Evolutionary conservation across 2,113 vertebrate genomes (phyloP).

Genomic region (Dolichallabes microphthalmus): DNA sequence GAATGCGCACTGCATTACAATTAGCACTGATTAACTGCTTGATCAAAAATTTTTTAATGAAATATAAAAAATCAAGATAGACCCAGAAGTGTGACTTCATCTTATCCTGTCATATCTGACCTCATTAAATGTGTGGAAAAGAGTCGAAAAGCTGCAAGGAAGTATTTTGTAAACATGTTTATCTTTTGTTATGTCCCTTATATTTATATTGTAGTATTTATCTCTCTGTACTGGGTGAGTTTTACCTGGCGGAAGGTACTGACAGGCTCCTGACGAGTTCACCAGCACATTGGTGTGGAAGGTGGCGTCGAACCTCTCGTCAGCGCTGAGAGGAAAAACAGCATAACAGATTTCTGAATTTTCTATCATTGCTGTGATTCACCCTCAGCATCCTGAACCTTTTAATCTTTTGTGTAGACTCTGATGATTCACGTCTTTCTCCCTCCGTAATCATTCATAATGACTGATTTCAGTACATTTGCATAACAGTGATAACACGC

Average conservation of each 20-base stretch:
- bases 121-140: too few relatives aligned
- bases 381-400: not conserved
- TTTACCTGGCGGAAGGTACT: conserved; percentile 89
- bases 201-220: too few relatives aligned
- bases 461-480: not conserved
- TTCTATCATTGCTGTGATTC: not conserved
- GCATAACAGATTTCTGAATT: not conserved
- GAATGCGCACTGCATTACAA: too few relatives aligned
- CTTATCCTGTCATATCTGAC: too few relatives aligned
- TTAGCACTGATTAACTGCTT: too few relatives aligned
- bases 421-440: not conserved
- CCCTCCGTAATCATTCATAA: not conserved
- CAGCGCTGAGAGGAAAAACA: conserved; percentile 70
- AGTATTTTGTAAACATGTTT: too few relatives aligned
- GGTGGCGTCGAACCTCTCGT: conserved; percentile 88
- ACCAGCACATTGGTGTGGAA: conserved; percentile 90
- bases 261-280: conserved; percentile 82
- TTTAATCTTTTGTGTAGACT: not conserved
- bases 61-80: too few relatives aligned
- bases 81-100: too few relatives aligned
- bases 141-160: too few relatives aligned
- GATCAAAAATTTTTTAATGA: too few relatives aligned
- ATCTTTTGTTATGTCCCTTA: too few relatives aligned
- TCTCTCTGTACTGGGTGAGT: too few relatives aligned
- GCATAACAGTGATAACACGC: not conserved